These are phyloP conservation scores for Poecilia latipinna DNA, from an alignment of 2,113 vertebrate species.

Conservation along the genomic window DNA sequence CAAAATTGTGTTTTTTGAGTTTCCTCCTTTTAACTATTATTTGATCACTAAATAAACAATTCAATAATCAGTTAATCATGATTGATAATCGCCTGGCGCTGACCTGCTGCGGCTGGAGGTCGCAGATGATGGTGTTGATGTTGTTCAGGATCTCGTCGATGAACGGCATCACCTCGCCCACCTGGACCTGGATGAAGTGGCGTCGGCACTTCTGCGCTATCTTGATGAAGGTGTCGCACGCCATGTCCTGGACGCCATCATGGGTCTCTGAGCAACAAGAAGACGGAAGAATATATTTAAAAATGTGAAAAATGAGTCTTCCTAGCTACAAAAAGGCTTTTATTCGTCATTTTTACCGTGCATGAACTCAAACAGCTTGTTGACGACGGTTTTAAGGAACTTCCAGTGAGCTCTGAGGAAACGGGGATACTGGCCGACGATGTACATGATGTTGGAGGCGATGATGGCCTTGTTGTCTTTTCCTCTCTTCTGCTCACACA, in stretches of 20 bases:
- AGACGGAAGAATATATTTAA: no score
- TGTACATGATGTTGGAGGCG: constrained; percentile 99
- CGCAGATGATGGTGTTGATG: constrained; percentile 99
- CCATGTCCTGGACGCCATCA: constrained; percentile 99
- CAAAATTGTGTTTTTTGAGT: no score
- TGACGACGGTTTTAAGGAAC: constrained; percentile 98
- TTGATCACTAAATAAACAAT: no score
- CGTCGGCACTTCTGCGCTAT: constrained; percentile 98
- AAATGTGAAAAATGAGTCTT: background rate
- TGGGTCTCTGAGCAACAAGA: constrained; percentile 87
- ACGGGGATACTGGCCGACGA: constrained; percentile 97
- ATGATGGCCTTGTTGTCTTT: constrained; percentile 99
- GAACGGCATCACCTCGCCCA: constrained; percentile 99
- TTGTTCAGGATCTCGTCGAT: constrained; percentile 99
- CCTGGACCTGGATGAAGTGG: constrained; percentile 99
- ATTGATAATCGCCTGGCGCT: background rate
- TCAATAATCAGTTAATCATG: no score
- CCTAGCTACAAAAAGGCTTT: background rate
- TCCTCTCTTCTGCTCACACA: constrained; percentile 98
- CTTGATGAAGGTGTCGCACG: constrained; percentile 99
- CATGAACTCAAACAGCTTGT: constrained; percentile 99
- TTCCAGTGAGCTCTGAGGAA: constrained; percentile 99
- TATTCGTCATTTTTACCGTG: constrained; percentile 85
- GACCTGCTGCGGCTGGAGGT: constrained; percentile 98
- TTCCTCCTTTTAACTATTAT: no score